phyloP scores from a whole-genome alignment of 2,113 vertebrate genomes.

The Calyptommatus sinebrachiatus region DNA sequence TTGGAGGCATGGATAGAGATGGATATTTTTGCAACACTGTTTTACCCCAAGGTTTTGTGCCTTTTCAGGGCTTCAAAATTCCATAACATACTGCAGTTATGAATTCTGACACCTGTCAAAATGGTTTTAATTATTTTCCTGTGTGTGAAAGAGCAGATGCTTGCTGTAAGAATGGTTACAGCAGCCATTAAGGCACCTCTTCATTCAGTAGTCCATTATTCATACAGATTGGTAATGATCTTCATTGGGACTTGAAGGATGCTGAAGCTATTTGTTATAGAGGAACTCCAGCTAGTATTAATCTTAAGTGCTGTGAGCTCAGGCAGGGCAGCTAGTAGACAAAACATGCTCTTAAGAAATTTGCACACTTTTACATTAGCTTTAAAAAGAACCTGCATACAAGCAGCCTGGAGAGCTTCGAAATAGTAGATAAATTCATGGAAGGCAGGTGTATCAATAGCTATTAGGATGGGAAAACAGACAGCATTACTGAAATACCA shows the following conservation, averaged over 20 bases:
- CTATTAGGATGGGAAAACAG: too few species aligned
- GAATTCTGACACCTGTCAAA: conserved; percentile 54
- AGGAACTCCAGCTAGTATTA: background rate
- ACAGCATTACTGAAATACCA: too few species aligned
- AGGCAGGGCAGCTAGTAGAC: background rate
- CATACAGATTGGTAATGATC: background rate
- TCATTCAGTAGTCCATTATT: conserved; percentile 32
- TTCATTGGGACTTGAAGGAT: background rate
- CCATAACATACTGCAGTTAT: conserved; percentile 26
- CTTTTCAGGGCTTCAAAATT: conserved; percentile 44
- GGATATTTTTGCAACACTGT: conserved; percentile 37
- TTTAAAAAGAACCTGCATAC: background rate
- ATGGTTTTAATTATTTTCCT: conserved; percentile 28
- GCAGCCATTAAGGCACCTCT: conserved; percentile 17
- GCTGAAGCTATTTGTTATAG: too few species aligned
- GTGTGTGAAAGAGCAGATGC: conserved; percentile 32
- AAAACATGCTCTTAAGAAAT: background rate
- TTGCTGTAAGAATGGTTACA: conserved; percentile 36
- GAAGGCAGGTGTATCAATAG: too few species aligned
- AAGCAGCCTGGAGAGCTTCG: too few species aligned
- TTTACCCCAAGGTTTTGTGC: conserved; percentile 49
- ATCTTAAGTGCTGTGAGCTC: background rate
- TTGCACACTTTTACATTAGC: too few species aligned
- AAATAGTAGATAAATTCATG: too few species aligned
- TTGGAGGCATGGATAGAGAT: conserved; percentile 43